Conservation (phyloP, 2,888 invertebrate genomes). For the Archips xylosteana region DNA sequence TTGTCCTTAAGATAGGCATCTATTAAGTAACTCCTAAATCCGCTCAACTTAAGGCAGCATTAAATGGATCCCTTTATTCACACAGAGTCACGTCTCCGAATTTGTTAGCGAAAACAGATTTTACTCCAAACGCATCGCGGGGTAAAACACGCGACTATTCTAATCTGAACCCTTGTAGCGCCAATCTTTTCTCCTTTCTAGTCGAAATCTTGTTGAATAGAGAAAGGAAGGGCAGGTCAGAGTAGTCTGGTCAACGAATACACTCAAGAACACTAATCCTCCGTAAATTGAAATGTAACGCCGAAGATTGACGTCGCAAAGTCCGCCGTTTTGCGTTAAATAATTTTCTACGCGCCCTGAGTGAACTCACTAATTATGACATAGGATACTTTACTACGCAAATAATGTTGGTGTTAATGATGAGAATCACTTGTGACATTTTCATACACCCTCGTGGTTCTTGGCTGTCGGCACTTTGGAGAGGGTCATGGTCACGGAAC, state of each 20-base stretch:
- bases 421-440: background rate
- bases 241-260: constrained; percentile 45
- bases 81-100: constrained; percentile 58
- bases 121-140: constrained; percentile 49
- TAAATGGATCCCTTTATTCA: constrained; percentile 60
- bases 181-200: constrained; percentile 23
- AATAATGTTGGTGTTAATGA: background rate
- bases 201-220: constrained; percentile 27
- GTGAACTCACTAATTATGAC: constrained; percentile 32
- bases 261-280: constrained; percentile 56
- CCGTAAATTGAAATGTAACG: constrained; percentile 64
- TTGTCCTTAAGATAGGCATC: constrained; percentile 54
- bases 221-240: constrained; percentile 37
- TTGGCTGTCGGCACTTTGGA: no score
- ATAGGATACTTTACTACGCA: background rate
- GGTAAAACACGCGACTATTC: constrained; percentile 47
- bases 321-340: constrained; percentile 47
- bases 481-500: no score
- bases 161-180: constrained; percentile 43
- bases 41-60: constrained; percentile 56
- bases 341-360: constrained; percentile 42
- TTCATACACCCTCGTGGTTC: background rate
- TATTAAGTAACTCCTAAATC: constrained; percentile 59
- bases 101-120: constrained; percentile 60
- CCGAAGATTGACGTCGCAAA: constrained; percentile 52